Conservation (phyloP, 2,888 invertebrate genomes). For the Podotricha telesiphe region DNA sequence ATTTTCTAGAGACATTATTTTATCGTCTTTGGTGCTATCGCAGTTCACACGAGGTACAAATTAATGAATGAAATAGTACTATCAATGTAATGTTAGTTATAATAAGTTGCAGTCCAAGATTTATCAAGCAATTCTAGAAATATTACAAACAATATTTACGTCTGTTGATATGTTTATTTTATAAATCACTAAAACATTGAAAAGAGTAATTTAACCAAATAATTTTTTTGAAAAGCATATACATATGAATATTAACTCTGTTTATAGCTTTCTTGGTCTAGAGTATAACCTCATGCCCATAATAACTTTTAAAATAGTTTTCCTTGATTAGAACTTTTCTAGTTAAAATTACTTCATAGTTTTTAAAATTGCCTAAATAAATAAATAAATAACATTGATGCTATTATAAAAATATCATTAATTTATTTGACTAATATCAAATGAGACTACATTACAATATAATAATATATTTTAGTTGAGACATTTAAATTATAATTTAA, state of each 20-base stretch:
- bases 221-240: neutral
- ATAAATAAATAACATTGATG: slow-evolving; percentile 1
- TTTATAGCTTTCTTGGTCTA: neutral
- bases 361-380: neutral
- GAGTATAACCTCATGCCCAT: neutral
- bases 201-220: neutral
- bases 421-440: too few species aligned
- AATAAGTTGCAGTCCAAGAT: neutral
- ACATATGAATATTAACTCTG: neutral
- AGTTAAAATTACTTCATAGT: too few species aligned
- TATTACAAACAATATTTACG: neutral
- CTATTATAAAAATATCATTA: too few species aligned
- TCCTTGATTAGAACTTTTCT: too few species aligned
- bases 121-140: neutral
- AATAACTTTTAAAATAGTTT: neutral
- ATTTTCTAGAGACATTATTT: neutral
- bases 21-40: slow-evolving; percentile 25
- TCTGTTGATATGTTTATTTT: neutral
- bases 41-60: slow-evolving; percentile 33
- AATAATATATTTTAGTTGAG: too few species aligned
- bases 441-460: too few species aligned
- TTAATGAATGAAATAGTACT: slow-evolving; percentile 40
- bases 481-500: too few species aligned
- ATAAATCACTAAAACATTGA: too few species aligned
- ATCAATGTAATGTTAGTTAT: slow-evolving; percentile 32